Evolutionary conservation across 2,888 invertebrate species (phyloP).

Genomic region (Chymomyza fuscimana): DNA sequence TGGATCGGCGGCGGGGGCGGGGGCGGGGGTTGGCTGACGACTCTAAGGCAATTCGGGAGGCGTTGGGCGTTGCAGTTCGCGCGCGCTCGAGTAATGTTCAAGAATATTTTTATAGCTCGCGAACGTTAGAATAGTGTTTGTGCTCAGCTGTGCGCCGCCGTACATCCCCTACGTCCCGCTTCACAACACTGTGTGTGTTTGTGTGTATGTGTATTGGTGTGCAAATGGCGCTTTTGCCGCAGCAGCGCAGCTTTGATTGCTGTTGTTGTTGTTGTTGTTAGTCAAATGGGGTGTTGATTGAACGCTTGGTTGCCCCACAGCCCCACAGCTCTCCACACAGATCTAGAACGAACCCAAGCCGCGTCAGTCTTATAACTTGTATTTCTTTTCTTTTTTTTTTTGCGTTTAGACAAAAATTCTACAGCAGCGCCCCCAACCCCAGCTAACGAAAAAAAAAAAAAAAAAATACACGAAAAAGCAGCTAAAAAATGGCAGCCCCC

Average conservation of each 20-base stretch:
- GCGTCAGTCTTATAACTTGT: background rate
- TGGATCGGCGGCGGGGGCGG: slow-evolving; percentile 1
- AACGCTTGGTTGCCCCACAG: slow-evolving; percentile 62
- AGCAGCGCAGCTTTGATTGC: slow-evolving; percentile 3
- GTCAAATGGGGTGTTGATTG: slow-evolving; percentile 75
- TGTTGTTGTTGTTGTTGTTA: slow-evolving; percentile 45
- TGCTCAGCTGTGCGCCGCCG: slow-evolving; percentile 23
- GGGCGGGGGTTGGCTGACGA: background rate
- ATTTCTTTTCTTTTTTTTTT: slow-evolving; percentile 29
- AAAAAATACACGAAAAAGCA: background rate
- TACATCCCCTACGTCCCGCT: too few species aligned
- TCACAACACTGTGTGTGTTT: slow-evolving; percentile 5
- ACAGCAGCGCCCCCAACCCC: slow-evolving; percentile 2
- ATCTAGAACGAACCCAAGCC: slow-evolving; percentile 18
- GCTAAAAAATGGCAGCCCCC: slow-evolving; percentile 4
- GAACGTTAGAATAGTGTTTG: slow-evolving; percentile 74
- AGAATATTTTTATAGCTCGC: slow-evolving; percentile 74
- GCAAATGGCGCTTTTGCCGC: slow-evolving; percentile 20
- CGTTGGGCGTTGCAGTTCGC: slow-evolving; percentile 47
- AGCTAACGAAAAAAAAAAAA: slow-evolving; percentile 19
- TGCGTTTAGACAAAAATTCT: slow-evolving; percentile 73
- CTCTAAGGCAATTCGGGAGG: background rate
- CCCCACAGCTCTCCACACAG: background rate
- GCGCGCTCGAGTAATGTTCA: slow-evolving; percentile 64
- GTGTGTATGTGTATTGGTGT: slow-evolving; percentile 27